Conservation (phyloP, 2,113 vertebrate genomes). For the Herpailurus yagouaroundi region DNA sequence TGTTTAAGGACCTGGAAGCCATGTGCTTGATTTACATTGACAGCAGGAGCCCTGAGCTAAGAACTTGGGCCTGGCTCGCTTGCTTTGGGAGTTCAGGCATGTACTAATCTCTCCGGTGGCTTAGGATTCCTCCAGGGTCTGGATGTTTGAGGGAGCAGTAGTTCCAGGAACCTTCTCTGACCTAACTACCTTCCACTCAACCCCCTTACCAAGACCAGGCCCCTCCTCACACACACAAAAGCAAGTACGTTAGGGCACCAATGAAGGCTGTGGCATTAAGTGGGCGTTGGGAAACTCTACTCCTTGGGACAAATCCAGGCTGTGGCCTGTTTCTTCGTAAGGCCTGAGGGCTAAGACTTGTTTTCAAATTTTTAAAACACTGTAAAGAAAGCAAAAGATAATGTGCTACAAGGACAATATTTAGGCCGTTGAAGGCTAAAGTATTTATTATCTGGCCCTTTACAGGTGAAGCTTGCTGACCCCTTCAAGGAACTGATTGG, state of each 20-base stretch:
- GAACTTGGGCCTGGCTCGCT: not conserved
- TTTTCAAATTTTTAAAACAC: not conserved
- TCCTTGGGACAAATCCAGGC: not conserved
- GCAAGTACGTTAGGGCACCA: rapidly evolving
- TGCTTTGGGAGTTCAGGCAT: not conserved
- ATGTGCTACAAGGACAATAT: not conserved
- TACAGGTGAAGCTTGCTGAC: not conserved
- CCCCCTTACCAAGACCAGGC: not conserved
- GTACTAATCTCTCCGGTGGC: not conserved
- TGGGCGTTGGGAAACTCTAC: not conserved
- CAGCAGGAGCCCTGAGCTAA: not conserved
- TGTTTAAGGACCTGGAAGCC: not conserved
- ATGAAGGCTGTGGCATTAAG: not conserved
- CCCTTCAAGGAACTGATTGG: not conserved
- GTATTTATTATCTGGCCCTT: not conserved
- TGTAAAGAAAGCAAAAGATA: not conserved
- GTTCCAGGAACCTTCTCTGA: not conserved
- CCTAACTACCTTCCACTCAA: not conserved
- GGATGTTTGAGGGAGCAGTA: not conserved
- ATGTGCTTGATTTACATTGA: not conserved
- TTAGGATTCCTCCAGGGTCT: not conserved
- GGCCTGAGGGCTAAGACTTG: not conserved
- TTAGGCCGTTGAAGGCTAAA: not conserved
- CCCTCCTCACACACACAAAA: not conserved
- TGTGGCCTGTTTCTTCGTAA: not conserved